Base-by-base conservation (phyloP, 2,797 vertebrate genomes). In the Pseudochirops cupreus region DNA sequence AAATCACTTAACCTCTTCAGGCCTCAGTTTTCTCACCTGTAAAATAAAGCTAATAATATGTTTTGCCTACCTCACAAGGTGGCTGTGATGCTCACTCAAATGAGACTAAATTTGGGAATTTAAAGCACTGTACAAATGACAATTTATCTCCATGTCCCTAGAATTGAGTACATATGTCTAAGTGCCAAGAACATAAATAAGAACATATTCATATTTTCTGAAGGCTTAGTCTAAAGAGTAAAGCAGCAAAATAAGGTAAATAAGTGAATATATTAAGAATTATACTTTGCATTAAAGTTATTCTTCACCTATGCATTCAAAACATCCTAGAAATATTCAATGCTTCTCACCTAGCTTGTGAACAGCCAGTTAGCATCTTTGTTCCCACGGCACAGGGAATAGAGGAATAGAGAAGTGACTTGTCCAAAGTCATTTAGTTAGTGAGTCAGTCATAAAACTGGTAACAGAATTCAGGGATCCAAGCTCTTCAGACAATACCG, bases 341-440 rank as follows among this genome's bases (percentile, higher is more conserved):
- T 89, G 46, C 39, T 94, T 94, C 90, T 95, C 74, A 91, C 4
- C 6, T 24, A 95, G 54, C 92, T 95, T 55, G 46, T 56, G 46
- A 54, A 90, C 87, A 96, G 24, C 28, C 50, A 92, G 39, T 57
- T 82, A 82, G 62, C 62, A 24, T 58, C 29, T 56, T 62, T 39
- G 21, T 31, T 14, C 5, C 39, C 74, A 59, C 55, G 58, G 56
- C 57, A 58, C 7, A 28, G 26, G 26, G 57, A 9, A 58, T 58
- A 58, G 26, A 93, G 74, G 4, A 94, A 92, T 26, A 21, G 56
- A 59, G 53, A 93, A 39, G 39, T 24, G 52, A 91, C 59, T 90
- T 91, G 33, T 9, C 3, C 11, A 50, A 28, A 2, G 52, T 74
- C 52, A 91, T 91, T 82, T 52, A 33, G 39, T 94, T 31, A 82